A percentile compares a stretch with the other conserved stretches of the same genome.
These are phyloP conservation scores for Dysdera silvatica DNA, from an alignment of 1,140 invertebrate species.

Conservation along the genomic window DNA sequence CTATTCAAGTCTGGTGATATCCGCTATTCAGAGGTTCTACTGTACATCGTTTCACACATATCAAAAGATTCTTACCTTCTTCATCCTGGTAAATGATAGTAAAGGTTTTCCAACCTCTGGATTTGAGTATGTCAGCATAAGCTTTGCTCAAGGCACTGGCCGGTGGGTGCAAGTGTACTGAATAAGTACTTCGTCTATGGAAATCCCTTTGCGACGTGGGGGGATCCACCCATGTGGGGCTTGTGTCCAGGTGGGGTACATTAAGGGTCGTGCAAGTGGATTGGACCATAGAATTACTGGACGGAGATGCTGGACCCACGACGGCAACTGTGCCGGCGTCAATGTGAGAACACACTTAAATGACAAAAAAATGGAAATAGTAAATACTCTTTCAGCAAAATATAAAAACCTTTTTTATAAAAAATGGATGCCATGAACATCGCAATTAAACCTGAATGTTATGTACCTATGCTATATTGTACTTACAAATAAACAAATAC, in stretches of 20 bases:
- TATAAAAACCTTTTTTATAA: too few relatives aligned
- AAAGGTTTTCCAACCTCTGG: constrained; percentile 84
- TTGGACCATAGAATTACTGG: constrained; percentile 87
- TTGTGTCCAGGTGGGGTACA: constrained; percentile 77
- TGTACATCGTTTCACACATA: too few relatives aligned
- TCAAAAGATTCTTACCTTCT: constrained; percentile 70
- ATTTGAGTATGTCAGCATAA: constrained; percentile 76
- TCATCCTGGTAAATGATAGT: constrained; percentile 92
- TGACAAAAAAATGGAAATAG: constrained; percentile 25
- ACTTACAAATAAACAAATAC: too few relatives aligned
- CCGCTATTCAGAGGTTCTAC: too few relatives aligned
- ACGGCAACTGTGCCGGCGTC: constrained; percentile 80
- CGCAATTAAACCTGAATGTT: too few relatives aligned
- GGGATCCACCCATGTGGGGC: constrained; percentile 50
- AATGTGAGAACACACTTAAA: constrained; percentile 77
- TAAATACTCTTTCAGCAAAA: neutral
- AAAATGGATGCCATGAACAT: too few relatives aligned
- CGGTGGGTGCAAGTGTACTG: constrained; percentile 87
- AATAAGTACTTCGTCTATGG: constrained; percentile 70
- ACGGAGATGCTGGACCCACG: constrained; percentile 81
- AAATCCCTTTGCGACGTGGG: constrained; percentile 89
- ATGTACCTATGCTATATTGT: too few relatives aligned
- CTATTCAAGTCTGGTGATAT: too few relatives aligned
- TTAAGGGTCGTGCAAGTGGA: constrained; percentile 93
- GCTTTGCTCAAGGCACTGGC: constrained; percentile 77